Percentiles rank a stretch among this genome's conserved stretches.
phyloP scores from a whole-genome alignment of 2,888 invertebrate genomes.

The Leptinotarsa peninsularis region DNA sequence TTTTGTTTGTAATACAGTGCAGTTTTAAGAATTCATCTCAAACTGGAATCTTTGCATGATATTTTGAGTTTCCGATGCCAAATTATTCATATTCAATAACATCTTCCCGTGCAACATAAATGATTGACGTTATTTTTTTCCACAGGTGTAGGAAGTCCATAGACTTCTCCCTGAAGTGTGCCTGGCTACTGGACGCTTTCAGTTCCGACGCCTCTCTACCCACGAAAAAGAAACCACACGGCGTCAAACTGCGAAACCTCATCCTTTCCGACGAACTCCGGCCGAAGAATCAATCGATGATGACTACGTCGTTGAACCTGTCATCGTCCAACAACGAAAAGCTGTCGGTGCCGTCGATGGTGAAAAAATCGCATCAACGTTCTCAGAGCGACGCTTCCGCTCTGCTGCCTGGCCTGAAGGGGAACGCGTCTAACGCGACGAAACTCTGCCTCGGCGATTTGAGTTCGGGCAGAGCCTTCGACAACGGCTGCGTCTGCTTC shows the following conservation, averaged over 20 bases:
- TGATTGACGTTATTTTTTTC: slow-evolving; percentile 18
- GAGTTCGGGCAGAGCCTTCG: slow-evolving; percentile 94
- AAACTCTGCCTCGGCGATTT: slow-evolving; percentile 89
- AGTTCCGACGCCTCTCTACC: slow-evolving; percentile 79
- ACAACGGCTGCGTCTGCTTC: slow-evolving; percentile 94
- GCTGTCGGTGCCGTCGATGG: slow-evolving; percentile 62
- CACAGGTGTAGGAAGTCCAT: slow-evolving; percentile 91
- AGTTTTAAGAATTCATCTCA: too few relatives aligned
- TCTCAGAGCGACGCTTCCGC: slow-evolving; percentile 82
- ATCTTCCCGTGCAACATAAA: not conserved
- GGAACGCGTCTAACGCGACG: slow-evolving; percentile 60
- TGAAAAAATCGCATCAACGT: slow-evolving; percentile 85
- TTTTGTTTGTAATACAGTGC: too few relatives aligned
- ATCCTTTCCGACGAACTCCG: slow-evolving; percentile 77
- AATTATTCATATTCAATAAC: too few relatives aligned
- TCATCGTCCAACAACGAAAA: slow-evolving; percentile 56
- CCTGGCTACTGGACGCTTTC: slow-evolving; percentile 97
- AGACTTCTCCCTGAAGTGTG: slow-evolving; percentile 95
- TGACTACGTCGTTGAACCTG: slow-evolving; percentile 55
- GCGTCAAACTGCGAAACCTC: slow-evolving; percentile 79
- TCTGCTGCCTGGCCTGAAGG: slow-evolving; percentile 66
- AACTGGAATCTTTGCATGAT: too few relatives aligned
- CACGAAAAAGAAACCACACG: slow-evolving; percentile 79
- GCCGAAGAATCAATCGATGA: slow-evolving; percentile 54
- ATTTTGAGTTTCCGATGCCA: too few relatives aligned